These are phyloP conservation scores for Apomyelois bistriatella DNA, from an alignment of 2,888 invertebrate species.

Conservation along the genomic window DNA sequence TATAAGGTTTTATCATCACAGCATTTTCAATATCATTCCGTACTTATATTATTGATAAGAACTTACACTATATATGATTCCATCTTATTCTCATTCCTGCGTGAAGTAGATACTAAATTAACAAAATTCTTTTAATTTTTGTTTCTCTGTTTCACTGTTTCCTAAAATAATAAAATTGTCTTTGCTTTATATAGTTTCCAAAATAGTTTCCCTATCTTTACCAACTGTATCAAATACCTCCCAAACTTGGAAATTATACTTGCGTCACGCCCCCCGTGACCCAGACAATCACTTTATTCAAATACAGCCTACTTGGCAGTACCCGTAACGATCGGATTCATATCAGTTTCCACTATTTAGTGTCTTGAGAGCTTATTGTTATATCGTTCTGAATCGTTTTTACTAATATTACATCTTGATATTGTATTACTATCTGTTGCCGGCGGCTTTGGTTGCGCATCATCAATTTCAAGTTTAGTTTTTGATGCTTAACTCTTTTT, in stretches of 20 bases:
- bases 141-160: too few species aligned
- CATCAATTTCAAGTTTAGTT: not conserved
- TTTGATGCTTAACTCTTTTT: too few species aligned
- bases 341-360: not conserved
- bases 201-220: not conserved
- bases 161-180: too few species aligned
- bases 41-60: too few species aligned
- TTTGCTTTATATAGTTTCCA: not conserved
- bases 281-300: conserved; percentile 1
- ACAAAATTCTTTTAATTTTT: too few species aligned
- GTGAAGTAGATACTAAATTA: too few species aligned
- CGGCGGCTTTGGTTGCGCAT: not conserved
- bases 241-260: not conserved
- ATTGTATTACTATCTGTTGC: not conserved
- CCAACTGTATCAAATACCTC: not conserved
- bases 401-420: not conserved
- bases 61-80: too few species aligned
- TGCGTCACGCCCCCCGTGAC: not conserved
- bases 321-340: not conserved
- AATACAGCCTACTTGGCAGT: not conserved
- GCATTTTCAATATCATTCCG: too few species aligned
- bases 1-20: too few species aligned
- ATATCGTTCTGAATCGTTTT: not conserved
- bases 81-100: too few species aligned
- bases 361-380: not conserved